Percentiles rank a stretch among this genome's conserved stretches.
Conservation (phyloP, 2,113 vertebrate species). For the Scophthalmus maximus region DNA sequence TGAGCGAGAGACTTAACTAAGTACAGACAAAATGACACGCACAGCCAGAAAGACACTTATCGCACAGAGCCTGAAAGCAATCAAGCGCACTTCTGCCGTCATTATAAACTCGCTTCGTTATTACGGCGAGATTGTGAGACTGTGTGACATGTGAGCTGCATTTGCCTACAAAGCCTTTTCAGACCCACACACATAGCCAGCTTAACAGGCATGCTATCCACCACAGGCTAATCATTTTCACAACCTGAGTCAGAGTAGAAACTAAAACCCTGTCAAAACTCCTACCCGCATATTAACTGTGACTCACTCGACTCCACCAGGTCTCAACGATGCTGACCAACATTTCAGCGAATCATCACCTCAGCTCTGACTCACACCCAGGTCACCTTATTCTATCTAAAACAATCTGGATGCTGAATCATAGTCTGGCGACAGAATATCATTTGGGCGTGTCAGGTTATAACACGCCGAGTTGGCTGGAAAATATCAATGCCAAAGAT, state of each 20-base stretch:
- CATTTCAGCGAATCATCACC: conserved; percentile 9
- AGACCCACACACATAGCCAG: neutral
- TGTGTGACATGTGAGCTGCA: conserved; percentile 27
- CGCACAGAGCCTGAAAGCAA: conserved; percentile 56
- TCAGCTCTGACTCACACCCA: conserved; percentile 40
- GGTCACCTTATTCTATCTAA: neutral
- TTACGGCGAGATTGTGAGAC: conserved; percentile 25
- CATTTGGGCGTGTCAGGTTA: conserved; percentile 1
- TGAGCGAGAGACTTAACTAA: conserved; percentile 39
- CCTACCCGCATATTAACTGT: conserved; percentile 2
- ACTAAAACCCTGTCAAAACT: conserved; percentile 36
- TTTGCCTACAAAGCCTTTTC: conserved; percentile 20
- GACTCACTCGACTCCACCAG: conserved; percentile 40
- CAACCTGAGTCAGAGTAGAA: conserved; percentile 32
- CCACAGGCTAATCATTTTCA: conserved; percentile 22
- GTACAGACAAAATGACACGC: conserved; percentile 13
- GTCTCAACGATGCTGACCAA: conserved; percentile 2
- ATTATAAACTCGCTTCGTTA: conserved; percentile 21
- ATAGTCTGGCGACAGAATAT: conserved; percentile 15
- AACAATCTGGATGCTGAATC: conserved; percentile 34
- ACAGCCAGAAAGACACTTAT: conserved; percentile 45
- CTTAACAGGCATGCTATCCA: conserved; percentile 6
- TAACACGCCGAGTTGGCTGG: conserved; percentile 26
- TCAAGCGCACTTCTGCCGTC: conserved; percentile 32
- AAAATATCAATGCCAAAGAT: conserved; percentile 28